Evolutionary conservation across 1,140 invertebrate species (phyloP), one percentile per base, ranked within the genome.

Genomic region (Aphaenogaster rudis): DNA sequence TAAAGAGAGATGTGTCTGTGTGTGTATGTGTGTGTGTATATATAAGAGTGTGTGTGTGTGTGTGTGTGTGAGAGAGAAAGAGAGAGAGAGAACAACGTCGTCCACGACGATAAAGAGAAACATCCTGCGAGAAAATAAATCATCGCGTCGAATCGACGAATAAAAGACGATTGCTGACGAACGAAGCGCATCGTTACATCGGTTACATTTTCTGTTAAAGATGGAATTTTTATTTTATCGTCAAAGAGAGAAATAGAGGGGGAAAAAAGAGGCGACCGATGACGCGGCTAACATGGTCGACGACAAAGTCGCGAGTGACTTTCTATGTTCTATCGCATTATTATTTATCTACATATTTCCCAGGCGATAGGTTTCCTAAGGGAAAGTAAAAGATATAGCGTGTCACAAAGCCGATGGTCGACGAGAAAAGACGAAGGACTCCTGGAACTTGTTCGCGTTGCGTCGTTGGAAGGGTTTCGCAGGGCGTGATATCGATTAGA

Each of bases 401-500:
- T 86, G 28, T 28, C 2, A 28, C 28, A 6, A 54, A 33, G 9
- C 36, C 13, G 36, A 50, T 45, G 15, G 4, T 28, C n/a, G 5
- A 50, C 17, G 15, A 13, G 21, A 69, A 45, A 28, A 36, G 48
- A 79, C 28, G 9, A 72, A 81, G 17, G 66, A 36, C 28, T 48
- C 17, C 5, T 74, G 33, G 8, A 81, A 78, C 5, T 78, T 28
- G 13, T 64, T n/a, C 50, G 33, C 45, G 61, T 66, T 77, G 39
- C 61, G n/a, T 45, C 45, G 61, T 63, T 54, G 59, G 48, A 72
- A 45, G 2, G 6, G 17, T 39, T n/a, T 84, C n/a, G 21, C 54
- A 45, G 52, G 13, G 21, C 5, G 3, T 45, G 45, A 50, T 71
- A 87, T 84, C 79, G 79, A 87, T 87, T 87, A 63, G 64, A 2